Base-by-base conservation (phyloP, 2,888 invertebrate species). In the Troilus luridus region DNA sequence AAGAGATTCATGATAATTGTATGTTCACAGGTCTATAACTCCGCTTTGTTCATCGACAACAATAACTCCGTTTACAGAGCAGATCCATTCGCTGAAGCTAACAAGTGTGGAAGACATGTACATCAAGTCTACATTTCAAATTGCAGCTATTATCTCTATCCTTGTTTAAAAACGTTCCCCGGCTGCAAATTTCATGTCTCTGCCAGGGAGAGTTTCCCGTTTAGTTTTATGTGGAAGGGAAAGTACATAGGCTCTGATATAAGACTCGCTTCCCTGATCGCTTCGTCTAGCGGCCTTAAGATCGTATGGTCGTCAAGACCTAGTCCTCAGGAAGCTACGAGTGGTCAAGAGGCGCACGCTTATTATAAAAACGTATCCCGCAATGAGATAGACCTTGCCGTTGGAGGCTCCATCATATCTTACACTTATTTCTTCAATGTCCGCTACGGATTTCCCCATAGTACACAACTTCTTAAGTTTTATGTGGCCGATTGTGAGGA, bases 1-100 rank as follows among this genome's bases (percentile, higher is more conserved):
- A 62, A n/a, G n/a, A 64, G 10, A 64, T 14, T 67, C 24, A 77
- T 41, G 0, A 27, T 5, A 1, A 41, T 77, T 77, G 9, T 77
- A 77, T 85, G 56, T 58, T 58, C 21, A 56, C 56, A 89, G 89
- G 89, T 89, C 8, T 89, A 54, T 19, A 89, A 89, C 64, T 89
- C 62, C 0, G 89, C 67, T n/a, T 24, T 89, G 54, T 54, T 67
- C 21, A 64, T 64, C 89, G 56, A 67, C 0, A 41, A n/a, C 7
- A 60, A 8, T 27, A 10, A 58, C 19, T 64, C 41, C n/a, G 89
- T 67, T 6, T 89, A 89, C 27, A 89, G 64, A 64, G 89, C 89
- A 1, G 89, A 89, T 67, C 89, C 89, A 21, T 89, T 89, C 56
- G 41, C 41, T 3, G 54, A 64, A 54, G 21, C 0, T 10, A 89